Conservation (phyloP, 2,888 invertebrate genomes). For the Volucella zonaria region DNA sequence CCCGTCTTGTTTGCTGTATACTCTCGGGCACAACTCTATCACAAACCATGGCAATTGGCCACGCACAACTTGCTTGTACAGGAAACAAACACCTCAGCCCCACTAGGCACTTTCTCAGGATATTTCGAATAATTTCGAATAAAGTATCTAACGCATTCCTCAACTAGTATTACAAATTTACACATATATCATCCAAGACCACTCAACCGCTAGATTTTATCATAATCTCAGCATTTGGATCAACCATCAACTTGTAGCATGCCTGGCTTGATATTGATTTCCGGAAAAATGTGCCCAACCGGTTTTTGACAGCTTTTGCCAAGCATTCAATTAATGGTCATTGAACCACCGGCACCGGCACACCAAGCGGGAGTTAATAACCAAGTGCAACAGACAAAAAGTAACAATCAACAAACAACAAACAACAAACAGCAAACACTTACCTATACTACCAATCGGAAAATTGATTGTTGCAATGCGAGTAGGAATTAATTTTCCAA, state of each 20-base stretch:
- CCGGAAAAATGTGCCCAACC: conserved; percentile 26
- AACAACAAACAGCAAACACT: neutral
- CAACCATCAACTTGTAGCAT: conserved; percentile 8
- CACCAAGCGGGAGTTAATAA: conserved; percentile 30
- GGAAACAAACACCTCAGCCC: conserved; percentile 10
- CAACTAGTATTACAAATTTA: conserved; percentile 8
- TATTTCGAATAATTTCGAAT: conserved; percentile 8
- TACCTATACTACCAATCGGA: neutral
- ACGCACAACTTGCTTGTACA: conserved; percentile 3
- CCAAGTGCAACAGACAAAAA: conserved; percentile 8
- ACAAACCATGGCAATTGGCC: neutral
- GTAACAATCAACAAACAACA: neutral
- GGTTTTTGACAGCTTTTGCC: conserved; percentile 40
- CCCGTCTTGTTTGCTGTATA: neutral
- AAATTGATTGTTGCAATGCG: conserved; percentile 16
- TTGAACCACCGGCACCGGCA: conserved; percentile 42
- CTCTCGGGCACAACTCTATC: conserved; percentile 7
- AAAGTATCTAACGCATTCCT: conserved; percentile 3
- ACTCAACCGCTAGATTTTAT: neutral
- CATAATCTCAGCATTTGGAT: conserved; percentile 36
- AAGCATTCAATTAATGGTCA: conserved; percentile 49
- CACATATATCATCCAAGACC: too few relatives aligned
- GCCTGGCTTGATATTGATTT: conserved; percentile 19
- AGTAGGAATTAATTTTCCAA: conserved; percentile 28
- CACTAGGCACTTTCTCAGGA: conserved; percentile 22